Conservation (phyloP, 1,140 invertebrate species). For the Pseudomyrmex sp. region DNA sequence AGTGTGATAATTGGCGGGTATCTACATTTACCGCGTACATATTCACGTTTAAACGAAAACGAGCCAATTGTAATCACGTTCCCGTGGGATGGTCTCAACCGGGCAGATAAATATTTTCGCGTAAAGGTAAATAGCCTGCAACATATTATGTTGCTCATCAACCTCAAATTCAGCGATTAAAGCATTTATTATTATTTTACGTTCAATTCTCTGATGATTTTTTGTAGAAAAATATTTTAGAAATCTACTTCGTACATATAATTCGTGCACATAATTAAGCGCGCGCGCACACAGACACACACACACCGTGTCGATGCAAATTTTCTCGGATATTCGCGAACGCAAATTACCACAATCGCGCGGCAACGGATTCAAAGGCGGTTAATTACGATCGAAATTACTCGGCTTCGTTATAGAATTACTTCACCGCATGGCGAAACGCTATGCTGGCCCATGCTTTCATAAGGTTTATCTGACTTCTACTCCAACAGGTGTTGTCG, state of each 20-base stretch:
- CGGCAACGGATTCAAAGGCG: conserved; percentile 29
- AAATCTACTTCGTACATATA: background rate
- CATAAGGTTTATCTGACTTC: conserved; percentile 50
- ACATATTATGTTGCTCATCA: background rate
- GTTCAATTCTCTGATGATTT: background rate
- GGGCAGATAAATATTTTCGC: conserved; percentile 4
- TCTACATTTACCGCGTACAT: background rate
- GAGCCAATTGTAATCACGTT: background rate
- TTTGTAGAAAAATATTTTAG: background rate
- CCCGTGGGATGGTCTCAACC: background rate
- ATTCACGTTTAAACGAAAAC: conserved; percentile 5
- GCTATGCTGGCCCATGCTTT: conserved; percentile 34
- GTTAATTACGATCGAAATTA: conserved; percentile 65
- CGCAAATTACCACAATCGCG: conserved; percentile 22
- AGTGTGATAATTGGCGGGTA: conserved; percentile 7
- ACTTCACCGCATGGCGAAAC: conserved; percentile 47
- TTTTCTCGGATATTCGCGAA: conserved; percentile 7
- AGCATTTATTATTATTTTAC: background rate
- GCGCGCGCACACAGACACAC: too few relatives aligned
- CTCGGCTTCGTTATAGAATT: conserved; percentile 51
- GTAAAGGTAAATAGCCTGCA: background rate
- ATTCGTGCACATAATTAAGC: too few relatives aligned
- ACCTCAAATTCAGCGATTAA: conserved; percentile 5
- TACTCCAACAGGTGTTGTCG: conserved; percentile 66
- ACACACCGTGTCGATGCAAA: background rate